Base-by-base conservation (phyloP, 2,797 vertebrate genomes). In the Siniperca undulata region DNA sequence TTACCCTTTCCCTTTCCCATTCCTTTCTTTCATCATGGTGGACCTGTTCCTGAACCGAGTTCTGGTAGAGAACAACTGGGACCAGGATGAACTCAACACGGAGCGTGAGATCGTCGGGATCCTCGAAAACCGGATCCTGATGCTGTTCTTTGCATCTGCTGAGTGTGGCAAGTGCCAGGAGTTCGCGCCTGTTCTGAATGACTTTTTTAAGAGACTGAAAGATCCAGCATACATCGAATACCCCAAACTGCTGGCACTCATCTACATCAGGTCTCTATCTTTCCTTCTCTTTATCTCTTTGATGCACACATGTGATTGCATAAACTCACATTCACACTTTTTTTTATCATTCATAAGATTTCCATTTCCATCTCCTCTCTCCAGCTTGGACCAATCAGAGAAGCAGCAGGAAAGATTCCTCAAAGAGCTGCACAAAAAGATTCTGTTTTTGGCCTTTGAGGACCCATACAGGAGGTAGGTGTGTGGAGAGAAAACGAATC, bases 381-480 rank as follows among this genome's bases (percentile, higher is more conserved):
- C 70, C 85, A 95, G 94, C 76, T 92, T 95, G 84, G 98, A 98
- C 52, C 82, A 93, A 67, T 96, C 94, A 0, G 96, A 96, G 80
- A 93, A 97, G 69, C 93, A 97, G 84, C 96, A 97, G 85, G 94
- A 93, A 2, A 88, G 82, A 12, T 91, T 97, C 87, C 96, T 99
- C 50, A 96, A 89, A 85, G 93, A 95, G 71, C 94, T 98, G 95
- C 97, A 97, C 17, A 94, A 94, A 66, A 95, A 93, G 48, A 97
- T 96, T 94, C 89, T 99, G 75, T 97, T 97, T 78, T 61, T 99
- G 66, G 94, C 96, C 16, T 96, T 97, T 34, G 92, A 96, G 30
- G 97, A 98, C 53, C 80, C 90, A 22, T 97, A 97, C 90, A 96
- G 93, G 66, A 96, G 93, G 97, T 98, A 86, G 17, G 93, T 92